Conservation (phyloP, 2,888 invertebrate genomes). For the Thymelicus lineola region DNA sequence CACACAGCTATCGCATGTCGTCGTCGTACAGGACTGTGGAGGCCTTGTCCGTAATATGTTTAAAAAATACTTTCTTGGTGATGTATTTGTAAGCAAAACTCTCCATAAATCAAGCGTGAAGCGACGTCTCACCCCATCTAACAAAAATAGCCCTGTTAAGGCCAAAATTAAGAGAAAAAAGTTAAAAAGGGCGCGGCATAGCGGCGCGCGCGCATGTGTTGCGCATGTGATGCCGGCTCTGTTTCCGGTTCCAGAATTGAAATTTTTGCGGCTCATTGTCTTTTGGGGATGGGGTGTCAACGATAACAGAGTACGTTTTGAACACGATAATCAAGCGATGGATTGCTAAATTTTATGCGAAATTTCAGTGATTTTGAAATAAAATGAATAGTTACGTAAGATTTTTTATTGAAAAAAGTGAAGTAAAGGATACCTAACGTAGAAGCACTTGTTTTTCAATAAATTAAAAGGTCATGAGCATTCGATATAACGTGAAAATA, state of each 20-base stretch:
- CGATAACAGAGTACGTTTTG: conserved; percentile 50
- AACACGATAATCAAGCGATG: conserved; percentile 18
- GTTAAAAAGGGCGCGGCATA: conserved; percentile 69
- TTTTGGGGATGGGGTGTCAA: conserved; percentile 53
- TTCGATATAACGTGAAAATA: too few relatives aligned
- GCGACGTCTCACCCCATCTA: conserved; percentile 61
- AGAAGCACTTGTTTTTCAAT: too few relatives aligned
- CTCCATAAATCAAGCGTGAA: conserved; percentile 69
- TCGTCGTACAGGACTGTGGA: conserved; percentile 15
- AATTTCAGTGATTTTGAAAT: too few relatives aligned
- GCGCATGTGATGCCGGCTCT: conserved; percentile 69
- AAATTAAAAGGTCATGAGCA: too few relatives aligned
- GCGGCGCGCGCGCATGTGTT: conserved; percentile 74
- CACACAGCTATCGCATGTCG: conserved; percentile 43
- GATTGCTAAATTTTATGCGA: conserved; percentile 4
- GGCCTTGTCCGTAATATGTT: conserved; percentile 23
- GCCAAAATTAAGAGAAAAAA: conserved; percentile 65
- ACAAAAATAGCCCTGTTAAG: conserved; percentile 67
- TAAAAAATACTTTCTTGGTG: conserved; percentile 34
- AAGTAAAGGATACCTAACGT: too few relatives aligned
- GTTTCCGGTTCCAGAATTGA: conserved; percentile 75
- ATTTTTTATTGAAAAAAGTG: too few relatives aligned
- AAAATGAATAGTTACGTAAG: too few relatives aligned
- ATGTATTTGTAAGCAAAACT: conserved; percentile 42
- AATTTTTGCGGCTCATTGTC: conserved; percentile 71